Conservation (phyloP, 2,113 vertebrate species). For the Tauraco erythrolophus region DNA sequence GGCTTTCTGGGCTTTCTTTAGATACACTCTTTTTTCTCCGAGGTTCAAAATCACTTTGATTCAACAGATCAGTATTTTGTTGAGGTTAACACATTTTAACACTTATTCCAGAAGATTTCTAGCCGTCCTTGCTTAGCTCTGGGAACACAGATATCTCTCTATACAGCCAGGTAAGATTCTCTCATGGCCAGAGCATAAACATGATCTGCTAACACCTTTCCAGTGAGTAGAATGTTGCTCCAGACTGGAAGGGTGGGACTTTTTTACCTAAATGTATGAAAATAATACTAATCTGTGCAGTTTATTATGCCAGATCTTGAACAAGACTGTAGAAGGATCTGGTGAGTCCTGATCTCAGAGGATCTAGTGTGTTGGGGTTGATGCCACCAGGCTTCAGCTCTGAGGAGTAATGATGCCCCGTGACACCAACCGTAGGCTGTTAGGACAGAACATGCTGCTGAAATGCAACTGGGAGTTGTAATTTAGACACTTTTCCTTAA, state of each 20-base stretch:
- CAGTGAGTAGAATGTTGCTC: not conserved
- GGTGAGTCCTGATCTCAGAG: not conserved
- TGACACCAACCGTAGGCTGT: not conserved
- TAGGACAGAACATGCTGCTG: not conserved
- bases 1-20: not conserved
- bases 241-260: not conserved
- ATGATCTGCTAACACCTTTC: not conserved
- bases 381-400: not conserved
- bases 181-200: not conserved
- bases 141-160: not conserved
- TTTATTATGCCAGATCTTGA: not conserved
- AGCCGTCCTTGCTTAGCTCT: not conserved
- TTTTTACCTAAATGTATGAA: not conserved
- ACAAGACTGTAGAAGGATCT: not conserved
- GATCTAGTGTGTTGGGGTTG: not conserved
- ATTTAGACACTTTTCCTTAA: not conserved
- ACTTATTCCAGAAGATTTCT: not conserved
- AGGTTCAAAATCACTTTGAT: not conserved
- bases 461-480: not conserved
- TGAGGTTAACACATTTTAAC: not conserved
- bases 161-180: not conserved
- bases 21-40: not conserved
- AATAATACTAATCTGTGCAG: not conserved
- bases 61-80: not conserved
- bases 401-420: accelerated